These are phyloP conservation scores for Rhodinocichla rosea DNA, from an alignment of 2,113 vertebrate genomes.

Conservation along the genomic window DNA sequence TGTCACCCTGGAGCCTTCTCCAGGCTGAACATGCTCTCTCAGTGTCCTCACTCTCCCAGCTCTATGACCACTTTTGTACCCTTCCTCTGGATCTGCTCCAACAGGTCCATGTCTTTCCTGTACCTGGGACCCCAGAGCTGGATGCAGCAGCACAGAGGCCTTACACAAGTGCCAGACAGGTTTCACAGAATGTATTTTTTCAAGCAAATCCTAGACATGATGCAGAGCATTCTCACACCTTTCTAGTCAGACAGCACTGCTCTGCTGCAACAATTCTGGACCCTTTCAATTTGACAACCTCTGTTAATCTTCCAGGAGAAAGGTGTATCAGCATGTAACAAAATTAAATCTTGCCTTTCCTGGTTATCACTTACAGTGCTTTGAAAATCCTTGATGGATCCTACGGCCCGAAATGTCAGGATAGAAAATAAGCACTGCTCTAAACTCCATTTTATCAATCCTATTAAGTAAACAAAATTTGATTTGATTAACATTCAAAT, in stretches of 20 bases:
- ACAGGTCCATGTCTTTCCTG: not conserved
- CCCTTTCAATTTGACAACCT: not conserved
- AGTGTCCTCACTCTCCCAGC: not conserved
- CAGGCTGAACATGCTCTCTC: not conserved
- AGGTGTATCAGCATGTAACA: not conserved
- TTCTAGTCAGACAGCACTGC: not conserved
- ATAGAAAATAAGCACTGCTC: not conserved
- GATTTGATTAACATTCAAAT: not conserved
- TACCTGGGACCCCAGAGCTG: not conserved
- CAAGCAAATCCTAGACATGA: rapidly evolving
- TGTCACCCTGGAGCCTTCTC: not conserved
- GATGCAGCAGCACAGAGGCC: not conserved
- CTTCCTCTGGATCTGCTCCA: not conserved
- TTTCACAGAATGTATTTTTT: not conserved
- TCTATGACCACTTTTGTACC: rapidly evolving
- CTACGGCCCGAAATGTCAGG: not conserved
- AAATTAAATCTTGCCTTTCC: not conserved
- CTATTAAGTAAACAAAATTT: not conserved
- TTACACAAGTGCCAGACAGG: not conserved
- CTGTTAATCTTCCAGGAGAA: not conserved
- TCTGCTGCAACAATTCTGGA: not conserved
- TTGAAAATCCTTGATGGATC: not conserved
- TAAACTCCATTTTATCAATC: not conserved
- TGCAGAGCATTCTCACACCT: not conserved
- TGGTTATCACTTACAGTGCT: not conserved